These are phyloP conservation scores for Julus scanicus DNA, from an alignment of 2,888 invertebrate species.

Conservation along the genomic window DNA sequence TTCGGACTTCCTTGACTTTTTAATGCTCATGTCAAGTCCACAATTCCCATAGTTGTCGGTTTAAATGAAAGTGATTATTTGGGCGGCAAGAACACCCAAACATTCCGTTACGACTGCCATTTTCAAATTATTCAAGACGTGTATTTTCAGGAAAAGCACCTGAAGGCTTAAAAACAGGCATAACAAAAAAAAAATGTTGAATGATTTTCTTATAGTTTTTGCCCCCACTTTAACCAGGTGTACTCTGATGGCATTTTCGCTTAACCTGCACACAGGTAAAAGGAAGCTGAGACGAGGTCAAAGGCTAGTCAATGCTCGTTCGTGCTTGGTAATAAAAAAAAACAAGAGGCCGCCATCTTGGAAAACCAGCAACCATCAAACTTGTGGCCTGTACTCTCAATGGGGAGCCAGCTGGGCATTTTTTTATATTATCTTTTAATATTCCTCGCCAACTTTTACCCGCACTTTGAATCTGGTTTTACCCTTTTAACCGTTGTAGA, in stretches of 20 bases:
- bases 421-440: background rate
- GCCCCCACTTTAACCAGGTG: constrained; percentile 8
- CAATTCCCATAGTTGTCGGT: background rate
- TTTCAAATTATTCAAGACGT: constrained; percentile 28
- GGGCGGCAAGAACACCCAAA: constrained; percentile 10
- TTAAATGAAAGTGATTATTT: background rate
- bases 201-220: background rate
- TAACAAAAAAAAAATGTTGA: background rate
- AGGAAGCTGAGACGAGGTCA: constrained; percentile 18
- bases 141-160: constrained; percentile 2
- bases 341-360: background rate
- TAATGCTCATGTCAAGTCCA: background rate
- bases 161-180: background rate
- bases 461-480: constrained; percentile 10
- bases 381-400: background rate
- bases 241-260: constrained; percentile 25
- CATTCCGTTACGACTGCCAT: constrained; percentile 29
- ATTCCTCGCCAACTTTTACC: background rate
- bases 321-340: background rate
- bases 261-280: constrained; percentile 21
- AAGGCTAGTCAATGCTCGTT: constrained; percentile 36
- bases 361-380: background rate
- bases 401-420: background rate
- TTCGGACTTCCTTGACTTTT: constrained; percentile 22
- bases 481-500: constrained; percentile 30